Conservation (phyloP, 2,113 vertebrate species). For the Chitala chitala region DNA sequence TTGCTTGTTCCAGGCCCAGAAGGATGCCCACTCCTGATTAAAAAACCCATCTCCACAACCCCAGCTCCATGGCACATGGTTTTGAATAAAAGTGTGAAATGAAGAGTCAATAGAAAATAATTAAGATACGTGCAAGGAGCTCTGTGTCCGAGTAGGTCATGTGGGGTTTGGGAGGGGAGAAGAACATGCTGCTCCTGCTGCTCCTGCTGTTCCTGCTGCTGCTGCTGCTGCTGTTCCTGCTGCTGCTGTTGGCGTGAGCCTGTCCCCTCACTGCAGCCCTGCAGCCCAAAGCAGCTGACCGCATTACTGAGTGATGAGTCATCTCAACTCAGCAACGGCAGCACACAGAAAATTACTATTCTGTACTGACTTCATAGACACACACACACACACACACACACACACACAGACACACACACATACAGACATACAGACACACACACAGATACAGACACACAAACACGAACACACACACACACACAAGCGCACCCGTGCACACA, state of each 20-base stretch:
- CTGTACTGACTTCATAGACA: not conserved
- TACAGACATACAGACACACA: not conserved
- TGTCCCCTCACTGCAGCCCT: slow-evolving; percentile 13
- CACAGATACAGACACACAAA: not conserved
- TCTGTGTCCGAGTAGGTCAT: not conserved
- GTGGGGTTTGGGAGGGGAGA: not conserved
- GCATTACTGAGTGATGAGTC: slow-evolving; percentile 31
- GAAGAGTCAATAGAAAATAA: too few relatives aligned
- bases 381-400: not conserved
- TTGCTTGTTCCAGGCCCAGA: too few relatives aligned
- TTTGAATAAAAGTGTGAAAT: too few relatives aligned
- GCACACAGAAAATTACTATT: slow-evolving; percentile 19
- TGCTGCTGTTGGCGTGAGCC: slow-evolving; percentile 1
- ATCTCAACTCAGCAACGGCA: slow-evolving; percentile 23
- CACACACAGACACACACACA: not conserved
- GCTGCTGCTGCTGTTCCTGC: too few relatives aligned
- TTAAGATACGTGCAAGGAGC: too few relatives aligned
- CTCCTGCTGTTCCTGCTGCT: too few relatives aligned
- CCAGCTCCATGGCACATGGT: too few relatives aligned
- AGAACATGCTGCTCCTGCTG: too few relatives aligned
- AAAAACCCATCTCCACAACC: too few relatives aligned
- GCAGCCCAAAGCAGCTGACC: slow-evolving; percentile 27
- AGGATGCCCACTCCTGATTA: too few relatives aligned
- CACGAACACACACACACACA: not conserved
- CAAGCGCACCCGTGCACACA: not conserved